phyloP scores from a whole-genome alignment of 2,888 invertebrate genomes.

The Drosophila anomalata region DNA sequence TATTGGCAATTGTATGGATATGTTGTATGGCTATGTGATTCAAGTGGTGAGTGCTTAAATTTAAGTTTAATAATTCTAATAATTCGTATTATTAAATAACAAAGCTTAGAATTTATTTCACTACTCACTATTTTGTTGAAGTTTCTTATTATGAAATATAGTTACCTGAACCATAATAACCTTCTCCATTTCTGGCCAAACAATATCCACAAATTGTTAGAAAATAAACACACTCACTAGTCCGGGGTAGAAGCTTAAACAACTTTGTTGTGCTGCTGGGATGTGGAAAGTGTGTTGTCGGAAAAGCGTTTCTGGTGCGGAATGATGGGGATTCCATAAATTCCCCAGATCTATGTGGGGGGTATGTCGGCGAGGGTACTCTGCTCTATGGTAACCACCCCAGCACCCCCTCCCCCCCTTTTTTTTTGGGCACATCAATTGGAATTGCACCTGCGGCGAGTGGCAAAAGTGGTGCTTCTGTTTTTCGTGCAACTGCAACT shows the following conservation, averaged over 20 bases:
- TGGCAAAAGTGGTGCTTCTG: constrained; percentile 8
- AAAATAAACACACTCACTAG: neutral
- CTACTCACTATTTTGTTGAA: neutral
- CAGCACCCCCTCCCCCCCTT: neutral
- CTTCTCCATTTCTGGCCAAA: neutral
- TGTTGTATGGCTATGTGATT: constrained; percentile 87
- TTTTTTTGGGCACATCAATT: constrained; percentile 42
- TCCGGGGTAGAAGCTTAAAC: neutral
- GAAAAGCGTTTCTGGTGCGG: neutral
- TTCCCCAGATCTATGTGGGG: constrained; percentile 11
- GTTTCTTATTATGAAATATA: neutral
- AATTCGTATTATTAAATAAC: neutral
- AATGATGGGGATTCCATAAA: constrained; percentile 35
- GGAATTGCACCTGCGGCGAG: constrained; percentile 40
- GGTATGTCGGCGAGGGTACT: neutral
- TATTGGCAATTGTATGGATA: constrained; percentile 87
- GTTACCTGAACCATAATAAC: neutral
- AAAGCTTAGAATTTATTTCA: no score
- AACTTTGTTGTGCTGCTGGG: neutral
- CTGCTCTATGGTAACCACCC: neutral
- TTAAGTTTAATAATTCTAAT: neutral
- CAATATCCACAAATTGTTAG: neutral
- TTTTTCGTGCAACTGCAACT: constrained; percentile 11
- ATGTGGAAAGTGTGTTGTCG: no score
- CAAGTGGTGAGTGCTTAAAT: constrained; percentile 86